Percentiles rank a stretch among this genome's conserved stretches.
phyloP scores from a whole-genome alignment of 2,888 invertebrate species.

The Heliconius erato region DNA sequence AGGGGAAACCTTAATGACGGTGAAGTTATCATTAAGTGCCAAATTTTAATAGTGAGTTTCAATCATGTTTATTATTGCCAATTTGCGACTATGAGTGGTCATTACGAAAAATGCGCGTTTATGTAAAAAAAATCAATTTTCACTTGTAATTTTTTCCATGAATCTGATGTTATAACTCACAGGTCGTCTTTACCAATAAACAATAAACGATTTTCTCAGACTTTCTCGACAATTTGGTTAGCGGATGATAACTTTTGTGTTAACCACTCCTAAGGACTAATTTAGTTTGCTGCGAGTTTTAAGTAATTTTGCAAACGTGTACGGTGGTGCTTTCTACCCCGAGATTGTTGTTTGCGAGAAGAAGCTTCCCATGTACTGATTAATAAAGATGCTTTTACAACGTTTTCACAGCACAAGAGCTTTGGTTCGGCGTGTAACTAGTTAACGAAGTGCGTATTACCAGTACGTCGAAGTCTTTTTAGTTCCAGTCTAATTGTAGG shows the following conservation, averaged over 20 bases:
- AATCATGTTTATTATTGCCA: constrained; percentile 39
- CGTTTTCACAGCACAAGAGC: constrained; percentile 42
- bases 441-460: constrained; percentile 81
- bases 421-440: constrained; percentile 66
- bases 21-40: constrained; percentile 29
- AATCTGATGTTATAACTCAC: constrained; percentile 71
- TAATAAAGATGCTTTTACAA: constrained; percentile 57
- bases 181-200: constrained; percentile 76
- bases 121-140: constrained; percentile 69
- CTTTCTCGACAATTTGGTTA: neutral
- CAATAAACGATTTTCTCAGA: constrained; percentile 73
- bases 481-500: constrained; percentile 81
- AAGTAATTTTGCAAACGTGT: constrained; percentile 57
- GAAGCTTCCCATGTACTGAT: constrained; percentile 49
- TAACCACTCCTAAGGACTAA: constrained; percentile 45
- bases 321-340: constrained; percentile 67
- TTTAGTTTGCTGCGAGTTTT: constrained; percentile 49
- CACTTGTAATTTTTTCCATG: constrained; percentile 67
- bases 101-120: constrained; percentile 37
- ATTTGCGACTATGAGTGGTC: constrained; percentile 39
- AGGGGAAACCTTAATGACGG: constrained; percentile 1
- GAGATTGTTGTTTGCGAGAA: constrained; percentile 54
- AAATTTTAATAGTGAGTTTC: constrained; percentile 25
- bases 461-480: constrained; percentile 72
- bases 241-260: neutral